Base-by-base conservation (phyloP, 64 coral and sea anemone species). In the Porites lutea region DNA sequence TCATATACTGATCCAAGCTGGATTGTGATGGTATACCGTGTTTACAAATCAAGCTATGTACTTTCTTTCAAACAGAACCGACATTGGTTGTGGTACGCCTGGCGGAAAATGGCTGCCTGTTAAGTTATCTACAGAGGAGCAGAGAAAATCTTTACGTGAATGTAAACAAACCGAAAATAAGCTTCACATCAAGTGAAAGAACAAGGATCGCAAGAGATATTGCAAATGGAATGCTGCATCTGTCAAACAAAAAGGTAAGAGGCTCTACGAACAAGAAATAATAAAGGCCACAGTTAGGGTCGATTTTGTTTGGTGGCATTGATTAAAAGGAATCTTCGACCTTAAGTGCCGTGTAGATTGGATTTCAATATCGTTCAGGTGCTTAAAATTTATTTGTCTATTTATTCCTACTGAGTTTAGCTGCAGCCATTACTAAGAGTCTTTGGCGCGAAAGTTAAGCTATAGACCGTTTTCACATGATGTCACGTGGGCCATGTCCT, bases 211-310 rank as follows among this genome's bases (percentile, higher is more conserved):
- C 78, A 47, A 27, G 78, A 61, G 78, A 81, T 52, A 23, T 81
- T 3, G 58, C 78, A 53, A 62, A 46, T 81, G 78, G 78, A 18
- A 81, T 81, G 78, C 62, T 47, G 4, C 78, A 81, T n/a, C 55
- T 81, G 4, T 59, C 78, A 20, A 62, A 5, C 23, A 81, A 81
- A 63, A 55, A 27, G 78, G 78, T 81, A 63, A 71, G 12, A 77
- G 8, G 48, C 50, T n/a, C 51, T 19, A 53, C 74, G 18, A 9
- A 2, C 6, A 73, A 73, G 4, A 45, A 65, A 19, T 14, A 18
- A 19, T 37, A 37, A 37, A 1, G 27, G 27, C 27, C 27, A 37
- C 27, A 37, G 27, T 37, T 37, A 37, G 27, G 27, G 27, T 37
- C 27, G 27, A 37, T 37, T 37, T 37, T 37, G 27, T 37, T 59